phyloP scores from a whole-genome alignment of 2,888 invertebrate species.

The Drosophila robusta region DNA sequence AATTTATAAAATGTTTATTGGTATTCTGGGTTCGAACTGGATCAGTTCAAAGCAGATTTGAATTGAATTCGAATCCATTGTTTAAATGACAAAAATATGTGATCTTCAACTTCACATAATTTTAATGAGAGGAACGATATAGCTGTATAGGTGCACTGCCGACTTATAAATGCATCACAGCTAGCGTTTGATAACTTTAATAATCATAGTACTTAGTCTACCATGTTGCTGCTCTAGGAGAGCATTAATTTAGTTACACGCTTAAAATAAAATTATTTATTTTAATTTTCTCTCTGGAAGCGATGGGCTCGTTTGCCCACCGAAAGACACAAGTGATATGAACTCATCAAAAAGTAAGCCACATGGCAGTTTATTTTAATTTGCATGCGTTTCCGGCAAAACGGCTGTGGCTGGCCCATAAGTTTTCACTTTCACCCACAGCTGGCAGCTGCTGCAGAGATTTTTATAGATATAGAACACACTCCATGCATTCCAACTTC shows the following conservation, averaged over 20 bases:
- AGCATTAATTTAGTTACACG: neutral
- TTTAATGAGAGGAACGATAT: no score
- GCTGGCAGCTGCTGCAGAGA: conserved; percentile 65
- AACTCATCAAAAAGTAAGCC: conserved; percentile 37
- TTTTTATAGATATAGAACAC: conserved; percentile 60
- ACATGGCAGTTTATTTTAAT: conserved; percentile 63
- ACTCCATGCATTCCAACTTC: conserved; percentile 49
- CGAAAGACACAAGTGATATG: conserved; percentile 25
- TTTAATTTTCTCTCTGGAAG: conserved; percentile 6
- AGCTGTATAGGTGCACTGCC: no score
- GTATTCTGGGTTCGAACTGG: no score
- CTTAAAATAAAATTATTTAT: neutral
- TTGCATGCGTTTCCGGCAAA: conserved; percentile 70
- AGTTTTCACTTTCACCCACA: conserved; percentile 66
- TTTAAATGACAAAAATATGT: no score
- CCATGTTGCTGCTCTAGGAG: neutral
- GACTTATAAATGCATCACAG: no score
- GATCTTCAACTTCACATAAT: no score
- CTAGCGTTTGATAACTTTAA: no score
- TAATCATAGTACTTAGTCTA: neutral
- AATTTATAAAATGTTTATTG: no score
- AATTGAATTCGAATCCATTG: no score
- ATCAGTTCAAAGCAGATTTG: no score
- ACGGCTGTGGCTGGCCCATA: conserved; percentile 39
- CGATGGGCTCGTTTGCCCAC: conserved; percentile 10